phyloP scores from a whole-genome alignment of 2,113 vertebrate genomes.

The Ceratotherium simum region DNA sequence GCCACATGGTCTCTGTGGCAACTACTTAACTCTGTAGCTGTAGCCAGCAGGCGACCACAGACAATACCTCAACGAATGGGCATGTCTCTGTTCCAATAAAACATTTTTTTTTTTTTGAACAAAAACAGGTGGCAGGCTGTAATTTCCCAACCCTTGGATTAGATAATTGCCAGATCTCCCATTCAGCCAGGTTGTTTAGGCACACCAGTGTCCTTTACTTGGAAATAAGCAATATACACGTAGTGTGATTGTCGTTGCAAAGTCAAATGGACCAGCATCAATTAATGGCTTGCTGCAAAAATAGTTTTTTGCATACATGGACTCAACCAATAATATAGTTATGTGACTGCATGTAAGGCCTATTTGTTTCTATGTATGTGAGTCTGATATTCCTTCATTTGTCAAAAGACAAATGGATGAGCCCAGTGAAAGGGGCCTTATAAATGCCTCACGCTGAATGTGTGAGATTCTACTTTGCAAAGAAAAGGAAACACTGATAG shows the following conservation, averaged over 20 bases:
- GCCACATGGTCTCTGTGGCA: not conserved
- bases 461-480: not conserved
- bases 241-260: not conserved
- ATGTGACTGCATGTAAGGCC: no score
- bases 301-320: not conserved
- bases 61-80: not conserved
- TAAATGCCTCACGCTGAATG: not conserved
- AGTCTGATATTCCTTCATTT: not conserved
- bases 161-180: not conserved
- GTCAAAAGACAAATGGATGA: not conserved
- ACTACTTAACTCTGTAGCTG: no score
- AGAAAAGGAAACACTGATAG: not conserved
- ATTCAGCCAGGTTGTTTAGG: not conserved
- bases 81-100: not conserved
- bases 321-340: not conserved
- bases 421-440: not conserved
- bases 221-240: not conserved
- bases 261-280: not conserved
- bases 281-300: not conserved
- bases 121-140: not conserved
- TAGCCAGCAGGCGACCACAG: rapidly evolving
- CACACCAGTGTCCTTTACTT: not conserved
- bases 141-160: no score
- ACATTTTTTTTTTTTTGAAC: not conserved
- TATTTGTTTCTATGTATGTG: not conserved